A percentile compares a stretch with the other conserved stretches of the same genome.
Conservation (phyloP, 2,113 vertebrate genomes). For the Anguilla rostrata region DNA sequence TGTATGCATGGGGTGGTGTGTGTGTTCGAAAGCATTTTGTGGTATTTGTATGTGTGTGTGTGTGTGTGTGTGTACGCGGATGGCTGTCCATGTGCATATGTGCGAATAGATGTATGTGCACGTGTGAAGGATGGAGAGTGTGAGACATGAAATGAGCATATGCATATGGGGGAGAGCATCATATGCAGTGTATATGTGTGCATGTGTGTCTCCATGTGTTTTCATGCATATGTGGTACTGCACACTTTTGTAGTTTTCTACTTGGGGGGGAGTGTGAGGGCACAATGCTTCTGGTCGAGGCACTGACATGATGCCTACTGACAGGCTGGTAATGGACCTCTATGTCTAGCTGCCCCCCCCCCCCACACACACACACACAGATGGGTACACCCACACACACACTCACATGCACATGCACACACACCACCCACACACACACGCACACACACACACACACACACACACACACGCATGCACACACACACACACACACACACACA, state of each 20-base stretch:
- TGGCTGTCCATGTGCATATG: no score
- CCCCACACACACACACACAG: background rate
- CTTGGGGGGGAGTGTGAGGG: background rate
- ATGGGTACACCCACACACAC: no score
- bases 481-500: slow-evolving; percentile 11
- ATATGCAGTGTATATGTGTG: no score
- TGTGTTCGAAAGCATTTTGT: no score
- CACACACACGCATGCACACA: background rate
- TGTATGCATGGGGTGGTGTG: no score
- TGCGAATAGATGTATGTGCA: slow-evolving; percentile 11
- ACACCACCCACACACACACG: background rate
- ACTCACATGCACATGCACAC: slow-evolving; percentile 6
- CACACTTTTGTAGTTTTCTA: slow-evolving; percentile 21
- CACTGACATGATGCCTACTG: slow-evolving; percentile 52
- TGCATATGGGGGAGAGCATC: no score
- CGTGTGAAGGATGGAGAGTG: slow-evolving; percentile 5
- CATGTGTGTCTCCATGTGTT: background rate
- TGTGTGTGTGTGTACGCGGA: background rate
- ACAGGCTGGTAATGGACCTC: slow-evolving; percentile 70
- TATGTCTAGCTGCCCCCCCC: slow-evolving; percentile 41
- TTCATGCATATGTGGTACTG: background rate
- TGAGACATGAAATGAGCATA: background rate
- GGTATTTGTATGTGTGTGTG: no score
- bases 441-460: background rate
- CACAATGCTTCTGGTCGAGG: slow-evolving; percentile 20